Percentiles rank a stretch among this genome's conserved stretches.
These are phyloP conservation scores for Oplegnathus fasciatus DNA, from an alignment of 2,113 vertebrate species.

Conservation along the genomic window DNA sequence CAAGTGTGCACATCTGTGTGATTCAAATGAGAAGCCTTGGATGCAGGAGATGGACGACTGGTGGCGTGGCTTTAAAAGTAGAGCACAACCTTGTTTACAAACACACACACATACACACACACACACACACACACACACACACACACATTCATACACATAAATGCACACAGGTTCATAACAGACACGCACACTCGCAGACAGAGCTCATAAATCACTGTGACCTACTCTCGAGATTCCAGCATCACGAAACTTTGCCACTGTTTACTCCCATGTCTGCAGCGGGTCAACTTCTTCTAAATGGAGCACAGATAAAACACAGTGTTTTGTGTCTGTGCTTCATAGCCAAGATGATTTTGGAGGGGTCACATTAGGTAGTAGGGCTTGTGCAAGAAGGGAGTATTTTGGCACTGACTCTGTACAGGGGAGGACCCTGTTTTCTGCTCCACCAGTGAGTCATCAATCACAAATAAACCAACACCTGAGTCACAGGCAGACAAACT, in stretches of 20 bases:
- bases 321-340: neutral
- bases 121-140: neutral
- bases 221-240: conserved; percentile 44
- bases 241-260: conserved; percentile 43
- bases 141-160: conserved; percentile 5
- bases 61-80: conserved; percentile 34
- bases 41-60: conserved; percentile 10
- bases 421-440: neutral
- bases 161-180: conserved; percentile 2
- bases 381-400: neutral
- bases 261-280: conserved; percentile 44
- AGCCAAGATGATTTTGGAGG: conserved; percentile 11
- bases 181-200: conserved; percentile 2
- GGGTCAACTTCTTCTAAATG: conserved; percentile 40
- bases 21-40: conserved; percentile 18
- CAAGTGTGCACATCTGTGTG: conserved; percentile 1
- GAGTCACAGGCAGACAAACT: neutral
- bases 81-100: conserved; percentile 34
- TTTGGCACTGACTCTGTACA: neutral
- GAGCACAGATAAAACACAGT: conserved; percentile 18
- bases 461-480: conserved; percentile 17
- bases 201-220: conserved; percentile 63
- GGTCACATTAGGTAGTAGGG: neutral
- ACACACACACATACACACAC: conserved; percentile 17
- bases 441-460: conserved; percentile 17